Conservation (phyloP, 2,797 vertebrate genomes). For the Enoplosus armatus region DNA sequence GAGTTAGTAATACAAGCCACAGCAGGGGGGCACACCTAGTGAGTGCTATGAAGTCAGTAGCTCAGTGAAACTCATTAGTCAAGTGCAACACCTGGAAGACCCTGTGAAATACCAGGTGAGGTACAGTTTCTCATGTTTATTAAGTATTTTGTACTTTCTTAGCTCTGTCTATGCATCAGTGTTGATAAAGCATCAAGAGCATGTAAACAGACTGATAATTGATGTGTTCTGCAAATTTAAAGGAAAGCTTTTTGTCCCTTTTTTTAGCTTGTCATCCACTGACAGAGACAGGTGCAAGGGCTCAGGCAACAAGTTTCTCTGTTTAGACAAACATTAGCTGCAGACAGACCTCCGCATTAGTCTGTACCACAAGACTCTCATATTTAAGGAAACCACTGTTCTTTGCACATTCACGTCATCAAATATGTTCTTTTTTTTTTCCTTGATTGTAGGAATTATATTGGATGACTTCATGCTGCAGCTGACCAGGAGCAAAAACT, state of each 20-base stretch:
- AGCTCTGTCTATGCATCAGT: background rate
- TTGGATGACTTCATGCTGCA: conserved; percentile 83
- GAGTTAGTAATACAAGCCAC: conserved; percentile 74
- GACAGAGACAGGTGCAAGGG: conserved; percentile 69
- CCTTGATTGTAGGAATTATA: conserved; percentile 80
- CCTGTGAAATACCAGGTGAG: conserved; percentile 44
- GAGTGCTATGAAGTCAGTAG: conserved; percentile 74
- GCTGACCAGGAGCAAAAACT: conserved; percentile 80
- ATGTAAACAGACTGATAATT: background rate
- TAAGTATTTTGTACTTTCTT: background rate
- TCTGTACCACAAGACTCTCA: conserved; percentile 71
- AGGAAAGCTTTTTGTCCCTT: background rate
- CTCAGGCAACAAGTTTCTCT: conserved; percentile 54
- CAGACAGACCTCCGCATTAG: conserved; percentile 66
- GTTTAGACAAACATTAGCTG: conserved; percentile 67
- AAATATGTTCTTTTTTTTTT: conserved; percentile 66
- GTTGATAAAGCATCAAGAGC: background rate
- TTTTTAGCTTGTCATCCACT: background rate
- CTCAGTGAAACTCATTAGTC: conserved; percentile 72
- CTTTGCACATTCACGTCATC: conserved; percentile 76
- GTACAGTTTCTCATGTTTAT: background rate
- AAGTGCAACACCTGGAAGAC: conserved; percentile 68
- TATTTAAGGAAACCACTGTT: conserved; percentile 72
- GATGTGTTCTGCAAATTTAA: background rate
- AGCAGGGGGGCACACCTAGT: conserved; percentile 69